phyloP scores from a whole-genome alignment of 2,888 invertebrate genomes.

The Drosophila paramelanica region DNA sequence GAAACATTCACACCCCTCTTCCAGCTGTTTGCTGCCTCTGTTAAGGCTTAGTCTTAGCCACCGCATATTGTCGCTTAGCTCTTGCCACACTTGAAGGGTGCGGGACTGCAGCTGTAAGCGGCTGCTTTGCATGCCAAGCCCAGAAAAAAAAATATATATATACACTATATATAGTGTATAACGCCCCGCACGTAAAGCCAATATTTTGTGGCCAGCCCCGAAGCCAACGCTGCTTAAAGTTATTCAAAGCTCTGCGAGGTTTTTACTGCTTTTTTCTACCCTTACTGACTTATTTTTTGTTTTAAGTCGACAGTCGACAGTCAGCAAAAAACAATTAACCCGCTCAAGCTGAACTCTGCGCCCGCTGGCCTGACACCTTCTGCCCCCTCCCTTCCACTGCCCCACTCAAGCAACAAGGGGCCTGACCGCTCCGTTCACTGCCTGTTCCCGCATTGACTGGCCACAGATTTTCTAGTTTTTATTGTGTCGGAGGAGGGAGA shows the following conservation, averaged over 20 bases:
- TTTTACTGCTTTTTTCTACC: conserved; percentile 22
- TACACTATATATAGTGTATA: conserved; percentile 33
- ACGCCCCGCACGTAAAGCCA: conserved; percentile 73
- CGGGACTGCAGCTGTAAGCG: conserved; percentile 13
- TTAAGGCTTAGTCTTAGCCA: conserved; percentile 49
- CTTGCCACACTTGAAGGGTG: conserved; percentile 27
- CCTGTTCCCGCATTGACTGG: conserved; percentile 64
- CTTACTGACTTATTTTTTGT: conserved; percentile 14
- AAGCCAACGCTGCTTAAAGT: conserved; percentile 64
- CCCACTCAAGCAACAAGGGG: conserved; percentile 4
- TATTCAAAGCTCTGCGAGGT: conserved; percentile 67
- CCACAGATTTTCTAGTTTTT: conserved; percentile 71
- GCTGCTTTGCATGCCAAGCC: conserved; percentile 51
- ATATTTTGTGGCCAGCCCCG: conserved; percentile 66
- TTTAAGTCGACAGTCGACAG: conserved; percentile 56
- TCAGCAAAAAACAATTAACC: conserved; percentile 76
- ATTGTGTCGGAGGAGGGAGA: conserved; percentile 13
- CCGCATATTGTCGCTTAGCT: conserved; percentile 64
- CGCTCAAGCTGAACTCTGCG: conserved; percentile 46
- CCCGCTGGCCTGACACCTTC: neutral
- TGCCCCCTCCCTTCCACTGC: neutral
- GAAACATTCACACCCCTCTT: conserved; percentile 4
- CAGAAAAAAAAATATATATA: conserved; percentile 4
- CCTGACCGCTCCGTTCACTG: conserved; percentile 46
- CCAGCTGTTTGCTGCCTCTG: conserved; percentile 13